Evolutionary conservation across 2,797 vertebrate genomes (phyloP), one percentile per base, ranked within the genome.

Genomic region (Chrysocyon brachyurus): DNA sequence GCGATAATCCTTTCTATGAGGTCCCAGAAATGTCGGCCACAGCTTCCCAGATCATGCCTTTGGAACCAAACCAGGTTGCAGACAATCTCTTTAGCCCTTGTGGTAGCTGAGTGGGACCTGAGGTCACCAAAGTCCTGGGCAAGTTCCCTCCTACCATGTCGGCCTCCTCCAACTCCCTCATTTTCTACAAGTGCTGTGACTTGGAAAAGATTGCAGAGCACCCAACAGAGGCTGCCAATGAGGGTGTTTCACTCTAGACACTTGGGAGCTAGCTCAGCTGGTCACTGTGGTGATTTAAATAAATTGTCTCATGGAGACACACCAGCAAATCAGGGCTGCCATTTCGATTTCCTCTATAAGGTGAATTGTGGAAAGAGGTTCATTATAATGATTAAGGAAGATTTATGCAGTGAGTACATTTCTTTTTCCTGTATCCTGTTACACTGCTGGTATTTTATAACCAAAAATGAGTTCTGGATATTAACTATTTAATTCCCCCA

Each of bases 261-360:
- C 87, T 93, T 70, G 73, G 86, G 70, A 97, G 66, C 87, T 93
- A 98, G 94, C 95, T 97, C 21, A 96, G 84, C 84, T 98, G 97
- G 95, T 96, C 77, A 96, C 3, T 73, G 5, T 64, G 54, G 54
- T 86, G 86, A 97, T 88, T 98, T 98, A 90, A 93, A 49, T 31
- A 28, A 90, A 97, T 52, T 85, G 14, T 86, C 56, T 84, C 96
- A 91, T 81, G 33, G 28, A 87, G n/a, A 96, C 12, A 56, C n/a
- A 31, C 24, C 28, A 36, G 57, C 12, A 19, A 90, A 98, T 97
- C 93, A 94, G 17, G 5, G 92, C 72, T 97, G 90, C 68, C 87
- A 84, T 97, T 94, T 92, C 11, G 0, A 94, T 95, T 96, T 92
- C 57, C 66, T 93, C 72, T 82, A 1, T 87, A 85, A 88, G 17